Conservation (phyloP, 2,888 invertebrate species). For the Cataglyphis livida region DNA sequence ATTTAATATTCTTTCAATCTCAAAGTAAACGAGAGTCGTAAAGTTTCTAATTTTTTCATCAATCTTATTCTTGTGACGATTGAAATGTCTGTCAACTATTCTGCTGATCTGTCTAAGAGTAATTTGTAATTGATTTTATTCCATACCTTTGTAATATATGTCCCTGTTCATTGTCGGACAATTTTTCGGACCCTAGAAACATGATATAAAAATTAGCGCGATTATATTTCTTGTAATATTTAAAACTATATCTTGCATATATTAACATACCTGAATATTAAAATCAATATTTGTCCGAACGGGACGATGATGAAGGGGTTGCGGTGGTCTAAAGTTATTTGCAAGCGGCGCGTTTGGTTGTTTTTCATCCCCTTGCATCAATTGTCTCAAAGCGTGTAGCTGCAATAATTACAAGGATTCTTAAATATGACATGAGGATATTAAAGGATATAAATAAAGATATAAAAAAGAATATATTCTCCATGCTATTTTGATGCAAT, state of each 20-base stretch:
- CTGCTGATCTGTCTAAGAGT: neutral
- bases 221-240: neutral
- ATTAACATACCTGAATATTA: conserved; percentile 89
- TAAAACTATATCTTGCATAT: neutral
- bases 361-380: conserved; percentile 95
- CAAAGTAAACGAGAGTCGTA: neutral
- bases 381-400: conserved; percentile 93
- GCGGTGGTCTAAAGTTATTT: conserved; percentile 97
- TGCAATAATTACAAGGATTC: conserved; percentile 84
- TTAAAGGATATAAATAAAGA: neutral
- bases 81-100: neutral
- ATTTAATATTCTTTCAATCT: neutral
- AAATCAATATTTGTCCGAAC: conserved; percentile 99
- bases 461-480: neutral
- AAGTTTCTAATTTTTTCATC: neutral
- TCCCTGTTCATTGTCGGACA: conserved; percentile 97
- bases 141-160: conserved; percentile 95
- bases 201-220: conserved; percentile 81
- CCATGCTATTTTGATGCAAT: neutral
- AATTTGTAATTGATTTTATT: conserved; percentile 5
- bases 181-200: conserved; percentile 90
- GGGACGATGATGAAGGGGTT: conserved; percentile 96
- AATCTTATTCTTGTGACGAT: neutral
- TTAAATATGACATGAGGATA: neutral
- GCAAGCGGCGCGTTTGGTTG: conserved; percentile 96